Conservation (phyloP, 2,888 invertebrate genomes). For the Ectemnius cavifrons region DNA sequence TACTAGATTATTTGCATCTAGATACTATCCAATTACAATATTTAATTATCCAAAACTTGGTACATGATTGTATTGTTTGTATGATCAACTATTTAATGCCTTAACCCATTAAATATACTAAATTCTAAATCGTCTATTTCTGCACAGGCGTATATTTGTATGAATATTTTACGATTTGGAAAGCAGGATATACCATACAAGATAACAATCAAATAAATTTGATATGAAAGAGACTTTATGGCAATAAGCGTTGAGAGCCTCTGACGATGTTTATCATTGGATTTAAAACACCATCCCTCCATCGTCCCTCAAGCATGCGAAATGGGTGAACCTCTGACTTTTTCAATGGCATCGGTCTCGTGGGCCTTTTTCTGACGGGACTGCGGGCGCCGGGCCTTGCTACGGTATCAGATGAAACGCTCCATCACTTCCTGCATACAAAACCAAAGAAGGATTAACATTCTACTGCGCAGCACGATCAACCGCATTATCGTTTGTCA, state of each 20-base stretch:
- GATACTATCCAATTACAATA: too few species aligned
- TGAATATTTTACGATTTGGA: too few species aligned
- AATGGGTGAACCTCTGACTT: constrained; percentile 60
- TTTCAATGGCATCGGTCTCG: constrained; percentile 57
- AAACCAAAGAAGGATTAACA: constrained; percentile 68
- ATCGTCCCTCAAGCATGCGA: constrained; percentile 46
- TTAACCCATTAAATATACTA: too few species aligned
- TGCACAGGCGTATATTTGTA: too few species aligned
- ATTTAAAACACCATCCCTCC: constrained; percentile 59
- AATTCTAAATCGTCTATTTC: too few species aligned
- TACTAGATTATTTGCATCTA: too few species aligned
- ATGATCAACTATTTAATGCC: too few species aligned
- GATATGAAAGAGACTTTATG: background rate
- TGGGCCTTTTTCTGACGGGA: constrained; percentile 61
- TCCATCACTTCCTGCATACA: constrained; percentile 70
- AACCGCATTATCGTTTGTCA: constrained; percentile 57
- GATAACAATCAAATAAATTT: too few species aligned
- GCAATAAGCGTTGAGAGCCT: constrained; percentile 61
- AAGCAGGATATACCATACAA: background rate
- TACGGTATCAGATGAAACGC: constrained; percentile 60
- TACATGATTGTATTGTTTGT: too few species aligned
- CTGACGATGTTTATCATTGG: constrained; percentile 66
- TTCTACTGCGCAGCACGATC: constrained; percentile 60
- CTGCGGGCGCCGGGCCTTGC: constrained; percentile 60
- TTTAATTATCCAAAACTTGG: too few species aligned